Evolutionary conservation across 2,888 invertebrate genomes (phyloP).

Genomic region (Cephus sareptanus): DNA sequence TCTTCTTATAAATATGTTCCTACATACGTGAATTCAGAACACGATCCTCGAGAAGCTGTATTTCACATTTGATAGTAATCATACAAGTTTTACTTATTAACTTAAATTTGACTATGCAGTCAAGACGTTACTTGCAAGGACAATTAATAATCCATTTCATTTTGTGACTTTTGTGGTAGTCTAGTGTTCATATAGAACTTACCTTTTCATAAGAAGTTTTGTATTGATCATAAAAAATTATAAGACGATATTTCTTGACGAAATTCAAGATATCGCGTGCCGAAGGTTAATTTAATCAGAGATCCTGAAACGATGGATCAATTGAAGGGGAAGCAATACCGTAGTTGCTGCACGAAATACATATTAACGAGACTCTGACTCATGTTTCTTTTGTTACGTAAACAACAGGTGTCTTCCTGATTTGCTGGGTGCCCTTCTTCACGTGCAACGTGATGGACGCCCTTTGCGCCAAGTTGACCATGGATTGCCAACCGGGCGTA

Average conservation of each 20-base stretch:
- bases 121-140: background rate
- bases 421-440: slow-evolving; percentile 99
- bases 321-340: background rate
- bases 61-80: background rate
- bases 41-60: background rate
- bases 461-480: slow-evolving; percentile 87
- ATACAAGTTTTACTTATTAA: background rate
- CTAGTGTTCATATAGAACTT: background rate
- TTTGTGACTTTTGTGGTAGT: background rate
- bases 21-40: background rate
- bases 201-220: too few relatives aligned
- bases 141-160: background rate
- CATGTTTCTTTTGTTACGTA: background rate
- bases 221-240: too few relatives aligned
- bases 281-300: too few relatives aligned
- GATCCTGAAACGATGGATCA: background rate
- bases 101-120: background rate
- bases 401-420: slow-evolving; percentile 91
- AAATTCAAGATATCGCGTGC: background rate
- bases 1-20: background rate
- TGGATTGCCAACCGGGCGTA: slow-evolving; percentile 84
- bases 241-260: background rate
- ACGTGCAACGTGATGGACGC: slow-evolving; percentile 98
- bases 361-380: background rate
- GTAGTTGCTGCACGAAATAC: background rate